Evolutionary conservation across 2,113 vertebrate species (phyloP), one percentile per base, ranked within the genome.

Genomic region (Cinclus cinclus): DNA sequence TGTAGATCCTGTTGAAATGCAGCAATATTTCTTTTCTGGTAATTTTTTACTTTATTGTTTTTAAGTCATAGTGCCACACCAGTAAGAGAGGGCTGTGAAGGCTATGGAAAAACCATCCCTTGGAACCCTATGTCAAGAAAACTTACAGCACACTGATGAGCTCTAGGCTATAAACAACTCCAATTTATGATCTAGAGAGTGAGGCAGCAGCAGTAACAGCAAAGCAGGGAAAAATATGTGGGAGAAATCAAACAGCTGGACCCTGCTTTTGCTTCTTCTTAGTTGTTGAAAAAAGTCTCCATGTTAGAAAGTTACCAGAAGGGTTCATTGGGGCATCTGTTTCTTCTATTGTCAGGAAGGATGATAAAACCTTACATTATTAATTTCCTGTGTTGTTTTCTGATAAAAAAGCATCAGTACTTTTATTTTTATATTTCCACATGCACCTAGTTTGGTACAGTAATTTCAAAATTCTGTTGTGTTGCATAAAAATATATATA

Each of bases 371-470:
- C 14, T 35, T 73, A 42, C 18, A 33, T 49, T 89, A 82, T 44
- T 95, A 71, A 91, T 92, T 94, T 92, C 82, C 65, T 82, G 49
- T 58, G 22, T 80, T 76, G 33, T 67, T 90, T 76, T 80, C 44
- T 78, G 60, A 78, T 70, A n/a, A 73, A 74, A 89, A 88, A 81
- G 3, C 50, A 75, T 50, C 23, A 63, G 4, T 77, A 22, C 44
- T 87, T 77, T 42, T 83, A 35, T 56, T 94, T 90, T 77, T 77
- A 13, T 93, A 69, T 53, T 90, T 78, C 20, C 37, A 55, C 10
- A n/a, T 75, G 46, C 25, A 82, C 24, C 24, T 25, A 79, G 11
- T 52, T 82, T 49, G 17, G 8, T 63, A 39, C 7, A 47, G 44
- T 49, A 8, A 91, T 75, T 90, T 93, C 11, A 81, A 81, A 79